Evolutionary conservation across 2,113 vertebrate species (phyloP).

Genomic region (Echinops telfairi): DNA sequence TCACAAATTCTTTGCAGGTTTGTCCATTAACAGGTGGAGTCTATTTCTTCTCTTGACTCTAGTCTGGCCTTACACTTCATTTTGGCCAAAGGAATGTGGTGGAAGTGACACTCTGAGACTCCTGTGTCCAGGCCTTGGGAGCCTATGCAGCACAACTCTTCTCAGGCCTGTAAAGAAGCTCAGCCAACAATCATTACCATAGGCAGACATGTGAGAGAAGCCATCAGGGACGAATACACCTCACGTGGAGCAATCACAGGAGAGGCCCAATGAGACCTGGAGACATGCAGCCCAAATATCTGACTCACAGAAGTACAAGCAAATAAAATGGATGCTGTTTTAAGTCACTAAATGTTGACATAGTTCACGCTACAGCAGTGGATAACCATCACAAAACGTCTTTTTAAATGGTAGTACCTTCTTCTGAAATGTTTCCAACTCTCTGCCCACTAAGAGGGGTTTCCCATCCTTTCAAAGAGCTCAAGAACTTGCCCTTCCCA

Average conservation of each 20-base stretch:
- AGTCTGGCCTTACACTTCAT: constrained; percentile 41
- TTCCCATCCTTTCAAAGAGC: not conserved
- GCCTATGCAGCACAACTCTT: not conserved
- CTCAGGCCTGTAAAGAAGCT: not conserved
- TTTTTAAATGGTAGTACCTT: constrained; percentile 3
- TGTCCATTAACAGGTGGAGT: constrained; percentile 5
- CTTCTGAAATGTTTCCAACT: not conserved
- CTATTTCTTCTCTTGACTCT: constrained; percentile 33
- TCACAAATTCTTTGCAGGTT: not conserved
- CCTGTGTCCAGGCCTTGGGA: not conserved
- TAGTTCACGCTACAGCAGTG: not conserved
- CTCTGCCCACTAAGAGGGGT: constrained; percentile 17
- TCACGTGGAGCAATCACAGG: not conserved
- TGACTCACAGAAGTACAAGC: not conserved
- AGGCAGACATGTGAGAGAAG: not conserved
- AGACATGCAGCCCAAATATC: not conserved
- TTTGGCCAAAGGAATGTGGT: not conserved
- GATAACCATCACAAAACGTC: not conserved
- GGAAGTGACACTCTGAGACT: constrained; percentile 2
- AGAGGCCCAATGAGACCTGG: not conserved
- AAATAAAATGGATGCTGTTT: constrained; percentile 46
- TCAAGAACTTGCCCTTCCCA: not conserved
- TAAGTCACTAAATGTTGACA: not conserved
- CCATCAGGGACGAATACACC: not conserved
- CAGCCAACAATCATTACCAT: not conserved